Evolutionary conservation across 2,888 invertebrate species (phyloP), one percentile per base, ranked within the genome.

Genomic region (Amiota minor): DNA sequence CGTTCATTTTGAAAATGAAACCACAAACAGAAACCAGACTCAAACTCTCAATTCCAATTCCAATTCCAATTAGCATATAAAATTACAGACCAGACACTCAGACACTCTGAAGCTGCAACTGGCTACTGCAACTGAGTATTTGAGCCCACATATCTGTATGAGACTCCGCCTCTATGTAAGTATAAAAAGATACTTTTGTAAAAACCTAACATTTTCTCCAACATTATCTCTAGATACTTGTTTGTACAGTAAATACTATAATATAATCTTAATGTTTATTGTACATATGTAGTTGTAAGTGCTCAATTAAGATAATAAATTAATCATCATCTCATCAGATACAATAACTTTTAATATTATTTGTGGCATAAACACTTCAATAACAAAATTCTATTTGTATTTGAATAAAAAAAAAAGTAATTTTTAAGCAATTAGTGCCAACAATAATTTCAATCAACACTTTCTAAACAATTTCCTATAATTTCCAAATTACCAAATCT

Each of bases 31-130:
- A 35, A 35, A 35, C 35, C 35, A 35, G 35, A 35, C 35, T 35
- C 35, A 35, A 35, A 35, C 35, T 35, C 35, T 35, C 35, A 35
- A 23, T 23, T 23, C 67, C 12, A 49, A 67, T 16, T 72, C 35
- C 68, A 59, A 69, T 69, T 69, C 67, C 72, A 64, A 69, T 74
- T 74, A 74, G 68, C 74, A 74, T 74, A 74, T 59, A 64, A 11
- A 45, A 62, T 20, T 35, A 12, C 45, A 14, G 35, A n/a, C 23
- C 23, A 35, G 9, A 9, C 18, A 62, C n/a, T 35, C 23, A 14
- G 45, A 62, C 23, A 62, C 4, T 11, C 62, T 35, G 35, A 35
- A 35, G 62, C 18, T 62, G n/a, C 12, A 12, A 18, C 45, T 45
- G 62, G 35, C 45, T n/a, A 35, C 45, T 35, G 11, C 53, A n/a